A percentile compares a stretch with the other conserved stretches of the same genome.
These are phyloP conservation scores for Leptobrachium leishanense DNA, from an alignment of 2,113 vertebrate species.

Conservation along the genomic window DNA sequence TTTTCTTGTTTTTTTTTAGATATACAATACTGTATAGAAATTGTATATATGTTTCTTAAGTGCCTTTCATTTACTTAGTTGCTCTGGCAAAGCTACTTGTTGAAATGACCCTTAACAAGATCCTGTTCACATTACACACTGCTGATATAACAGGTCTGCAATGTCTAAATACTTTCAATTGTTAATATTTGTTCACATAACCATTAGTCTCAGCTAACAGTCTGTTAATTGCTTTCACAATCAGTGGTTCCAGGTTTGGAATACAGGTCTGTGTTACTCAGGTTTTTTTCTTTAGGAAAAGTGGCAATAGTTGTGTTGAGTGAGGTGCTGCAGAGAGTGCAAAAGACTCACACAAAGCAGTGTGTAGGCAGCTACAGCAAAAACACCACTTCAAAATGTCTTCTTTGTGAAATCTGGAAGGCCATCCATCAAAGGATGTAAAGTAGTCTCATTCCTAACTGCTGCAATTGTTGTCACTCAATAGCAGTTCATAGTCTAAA, in stretches of 20 bases:
- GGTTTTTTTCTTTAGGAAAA: constrained; percentile 7
- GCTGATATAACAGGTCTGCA: constrained; percentile 47
- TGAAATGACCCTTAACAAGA: constrained; percentile 44
- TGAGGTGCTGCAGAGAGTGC: constrained; percentile 28
- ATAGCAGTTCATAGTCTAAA: background rate
- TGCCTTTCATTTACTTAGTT: constrained; percentile 23
- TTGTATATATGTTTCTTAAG: background rate
- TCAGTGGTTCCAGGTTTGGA: constrained; percentile 2
- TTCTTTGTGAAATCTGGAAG: background rate
- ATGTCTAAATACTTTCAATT: constrained; percentile 43
- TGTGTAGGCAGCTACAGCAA: constrained; percentile 30
- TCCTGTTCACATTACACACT: constrained; percentile 42
- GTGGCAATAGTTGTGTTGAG: constrained; percentile 29
- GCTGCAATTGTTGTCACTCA: constrained; percentile 3
- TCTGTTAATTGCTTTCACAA: constrained; percentile 45
- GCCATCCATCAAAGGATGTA: constrained; percentile 7
- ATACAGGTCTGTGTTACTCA: constrained; percentile 2
- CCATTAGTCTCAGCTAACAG: constrained; percentile 34
- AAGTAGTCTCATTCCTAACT: background rate
- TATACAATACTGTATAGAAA: too few relatives aligned
- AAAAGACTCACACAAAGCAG: constrained; percentile 3
- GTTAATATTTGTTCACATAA: constrained; percentile 47
- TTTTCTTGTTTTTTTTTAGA: too few relatives aligned
- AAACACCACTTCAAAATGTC: background rate
- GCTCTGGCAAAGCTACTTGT: constrained; percentile 42